Percentiles rank a stretch among this genome's conserved stretches.
These are phyloP conservation scores for Cromileptes altivelis DNA, from an alignment of 2,113 vertebrate genomes.

Conservation along the genomic window DNA sequence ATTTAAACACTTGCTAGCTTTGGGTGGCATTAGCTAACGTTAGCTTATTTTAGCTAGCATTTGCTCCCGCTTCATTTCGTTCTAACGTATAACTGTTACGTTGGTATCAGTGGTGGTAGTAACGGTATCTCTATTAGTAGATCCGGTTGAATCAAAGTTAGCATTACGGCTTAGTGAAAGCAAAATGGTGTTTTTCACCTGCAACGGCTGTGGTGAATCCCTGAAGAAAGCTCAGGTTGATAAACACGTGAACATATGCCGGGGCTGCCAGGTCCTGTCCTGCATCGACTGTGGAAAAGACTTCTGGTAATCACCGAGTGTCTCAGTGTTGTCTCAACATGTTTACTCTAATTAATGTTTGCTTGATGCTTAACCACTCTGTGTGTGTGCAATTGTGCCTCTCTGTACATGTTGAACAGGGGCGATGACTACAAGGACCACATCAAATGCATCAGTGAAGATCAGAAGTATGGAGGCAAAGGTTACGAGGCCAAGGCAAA, in stretches of 20 bases:
- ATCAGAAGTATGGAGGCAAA: slow-evolving; percentile 97
- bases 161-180: not conserved
- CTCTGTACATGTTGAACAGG: slow-evolving; percentile 74
- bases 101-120: not conserved
- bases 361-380: too few relatives aligned
- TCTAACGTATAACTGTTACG: not conserved
- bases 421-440: slow-evolving; percentile 93
- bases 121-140: too few relatives aligned
- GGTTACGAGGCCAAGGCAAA: slow-evolving; percentile 90
- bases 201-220: slow-evolving; percentile 92
- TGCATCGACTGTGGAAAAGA: slow-evolving; percentile 98
- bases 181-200: slow-evolving; percentile 96
- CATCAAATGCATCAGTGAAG: slow-evolving; percentile 91
- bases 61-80: not conserved
- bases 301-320: slow-evolving; percentile 87
- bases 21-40: not conserved
- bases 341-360: too few relatives aligned
- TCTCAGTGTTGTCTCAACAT: too few relatives aligned
- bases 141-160: not conserved
- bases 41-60: not conserved
- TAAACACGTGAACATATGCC: slow-evolving; percentile 90
- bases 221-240: slow-evolving; percentile 95
- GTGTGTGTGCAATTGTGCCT: not conserved
- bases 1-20: too few relatives aligned
- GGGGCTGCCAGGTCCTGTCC: slow-evolving; percentile 89